Evolutionary conservation across 2,888 invertebrate species (phyloP).

Genomic region (Malthinus flaveolus): DNA sequence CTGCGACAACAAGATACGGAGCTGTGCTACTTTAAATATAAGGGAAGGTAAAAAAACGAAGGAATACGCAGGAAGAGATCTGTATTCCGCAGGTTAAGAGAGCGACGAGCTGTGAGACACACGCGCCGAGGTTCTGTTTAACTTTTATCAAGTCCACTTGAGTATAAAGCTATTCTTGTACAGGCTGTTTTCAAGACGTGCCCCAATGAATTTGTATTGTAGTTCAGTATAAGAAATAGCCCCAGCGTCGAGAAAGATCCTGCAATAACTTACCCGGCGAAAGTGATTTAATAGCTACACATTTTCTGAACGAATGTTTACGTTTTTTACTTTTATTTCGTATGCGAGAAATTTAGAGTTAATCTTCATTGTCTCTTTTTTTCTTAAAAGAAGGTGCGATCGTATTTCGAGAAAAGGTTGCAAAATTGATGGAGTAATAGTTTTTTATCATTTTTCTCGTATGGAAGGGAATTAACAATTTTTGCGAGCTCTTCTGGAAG

Average conservation of each 20-base stretch:
- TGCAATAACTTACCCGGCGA: conserved; percentile 31
- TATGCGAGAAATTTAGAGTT: conserved; percentile 30
- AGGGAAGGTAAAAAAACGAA: conserved; percentile 12
- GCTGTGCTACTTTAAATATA: conserved; percentile 19
- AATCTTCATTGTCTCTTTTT: conserved; percentile 33
- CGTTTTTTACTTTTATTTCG: conserved; percentile 35
- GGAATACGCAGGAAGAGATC: conserved; percentile 21
- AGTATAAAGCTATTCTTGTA: conserved; percentile 25
- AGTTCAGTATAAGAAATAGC: conserved; percentile 25
- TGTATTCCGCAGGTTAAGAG: conserved; percentile 8
- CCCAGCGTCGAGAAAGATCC: conserved; percentile 25
- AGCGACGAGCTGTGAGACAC: conserved; percentile 7
- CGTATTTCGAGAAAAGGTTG: too few species aligned
- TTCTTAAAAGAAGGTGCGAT: conserved; percentile 3
- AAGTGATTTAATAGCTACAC: conserved; percentile 39
- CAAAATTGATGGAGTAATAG: too few species aligned
- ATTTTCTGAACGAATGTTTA: conserved; percentile 37
- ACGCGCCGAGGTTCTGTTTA: conserved; percentile 8
- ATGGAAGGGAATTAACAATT: too few species aligned
- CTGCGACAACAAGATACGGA: conserved; percentile 25
- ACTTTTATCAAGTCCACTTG: conserved; percentile 22
- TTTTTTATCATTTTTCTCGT: too few species aligned
- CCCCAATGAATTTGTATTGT: conserved; percentile 31
- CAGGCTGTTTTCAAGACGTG: conserved; percentile 25
- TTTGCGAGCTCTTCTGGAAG: too few species aligned